Evolutionary conservation across 2,888 invertebrate genomes (phyloP).

Genomic region (Gisinianus flammeolus): DNA sequence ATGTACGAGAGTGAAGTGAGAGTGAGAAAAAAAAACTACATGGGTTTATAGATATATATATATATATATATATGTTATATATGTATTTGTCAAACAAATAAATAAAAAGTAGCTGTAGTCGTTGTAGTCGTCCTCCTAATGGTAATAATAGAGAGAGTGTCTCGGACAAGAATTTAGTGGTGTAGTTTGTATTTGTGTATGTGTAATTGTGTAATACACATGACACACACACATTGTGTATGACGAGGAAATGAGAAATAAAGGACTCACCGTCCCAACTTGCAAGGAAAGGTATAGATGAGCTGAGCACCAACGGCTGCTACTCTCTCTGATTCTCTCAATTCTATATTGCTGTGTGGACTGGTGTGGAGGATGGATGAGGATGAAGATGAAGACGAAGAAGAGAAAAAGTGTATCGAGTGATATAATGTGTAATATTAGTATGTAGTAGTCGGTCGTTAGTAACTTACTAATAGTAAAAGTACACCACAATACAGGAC

Average conservation of each 20-base stretch:
- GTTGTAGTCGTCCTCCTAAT: too few relatives aligned
- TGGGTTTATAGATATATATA: neutral
- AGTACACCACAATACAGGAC: neutral
- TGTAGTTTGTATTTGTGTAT: too few relatives aligned
- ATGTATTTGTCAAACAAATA: neutral
- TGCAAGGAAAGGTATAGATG: neutral
- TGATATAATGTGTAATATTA: neutral
- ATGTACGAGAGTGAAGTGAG: neutral
- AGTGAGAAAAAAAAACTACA: neutral
- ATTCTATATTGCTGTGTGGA: neutral
- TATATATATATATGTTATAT: neutral
- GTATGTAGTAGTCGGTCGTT: neutral
- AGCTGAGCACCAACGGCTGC: too few relatives aligned
- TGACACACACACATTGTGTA: too few relatives aligned
- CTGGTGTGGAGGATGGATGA: too few relatives aligned
- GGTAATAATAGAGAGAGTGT: too few relatives aligned
- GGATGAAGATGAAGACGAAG: neutral
- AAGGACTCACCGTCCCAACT: neutral
- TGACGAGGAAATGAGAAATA: neutral
- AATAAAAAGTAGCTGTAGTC: too few relatives aligned
- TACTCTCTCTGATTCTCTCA: too few relatives aligned
- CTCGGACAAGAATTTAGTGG: too few relatives aligned
- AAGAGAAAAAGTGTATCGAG: neutral
- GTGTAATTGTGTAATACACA: too few relatives aligned
- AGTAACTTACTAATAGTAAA: too few relatives aligned